phyloP scores from a whole-genome alignment of 2,888 invertebrate species.

The Hipparchia semele region DNA sequence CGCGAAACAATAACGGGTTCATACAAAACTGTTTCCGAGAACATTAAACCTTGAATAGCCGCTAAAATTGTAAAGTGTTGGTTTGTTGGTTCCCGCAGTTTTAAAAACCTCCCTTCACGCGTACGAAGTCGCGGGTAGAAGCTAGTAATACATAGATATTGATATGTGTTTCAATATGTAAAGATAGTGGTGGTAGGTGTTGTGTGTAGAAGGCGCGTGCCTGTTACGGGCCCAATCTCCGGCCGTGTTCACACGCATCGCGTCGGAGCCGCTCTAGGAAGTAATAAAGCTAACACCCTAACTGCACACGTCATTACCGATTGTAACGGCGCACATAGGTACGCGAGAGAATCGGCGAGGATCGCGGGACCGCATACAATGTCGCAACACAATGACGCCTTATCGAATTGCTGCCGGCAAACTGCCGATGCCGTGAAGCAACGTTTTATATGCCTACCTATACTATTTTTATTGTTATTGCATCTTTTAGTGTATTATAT shows the following conservation, averaged over 20 bases:
- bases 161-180: neutral
- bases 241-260: conserved; percentile 73
- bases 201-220: conserved; percentile 54
- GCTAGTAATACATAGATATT: no score
- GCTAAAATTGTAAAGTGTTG: no score
- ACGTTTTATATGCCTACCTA: conserved; percentile 6
- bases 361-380: conserved; percentile 50
- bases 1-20: no score
- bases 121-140: no score
- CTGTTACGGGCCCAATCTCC: conserved; percentile 78
- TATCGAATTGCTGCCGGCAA: conserved; percentile 64
- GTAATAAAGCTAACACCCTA: conserved; percentile 80
- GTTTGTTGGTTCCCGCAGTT: no score
- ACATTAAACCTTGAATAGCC: no score
- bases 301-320: conserved; percentile 79
- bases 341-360: conserved; percentile 70
- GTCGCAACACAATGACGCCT: conserved; percentile 51
- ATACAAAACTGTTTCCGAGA: no score
- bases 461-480: conserved; percentile 23
- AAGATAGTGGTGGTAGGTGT: conserved; percentile 38
- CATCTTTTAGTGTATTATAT: conserved; percentile 14
- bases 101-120: no score
- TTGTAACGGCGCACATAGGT: conserved; percentile 68
- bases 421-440: conserved; percentile 17
- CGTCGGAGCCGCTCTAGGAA: conserved; percentile 63